Conservation (phyloP, 2,797 vertebrate species). For the Danio kyathit region DNA sequence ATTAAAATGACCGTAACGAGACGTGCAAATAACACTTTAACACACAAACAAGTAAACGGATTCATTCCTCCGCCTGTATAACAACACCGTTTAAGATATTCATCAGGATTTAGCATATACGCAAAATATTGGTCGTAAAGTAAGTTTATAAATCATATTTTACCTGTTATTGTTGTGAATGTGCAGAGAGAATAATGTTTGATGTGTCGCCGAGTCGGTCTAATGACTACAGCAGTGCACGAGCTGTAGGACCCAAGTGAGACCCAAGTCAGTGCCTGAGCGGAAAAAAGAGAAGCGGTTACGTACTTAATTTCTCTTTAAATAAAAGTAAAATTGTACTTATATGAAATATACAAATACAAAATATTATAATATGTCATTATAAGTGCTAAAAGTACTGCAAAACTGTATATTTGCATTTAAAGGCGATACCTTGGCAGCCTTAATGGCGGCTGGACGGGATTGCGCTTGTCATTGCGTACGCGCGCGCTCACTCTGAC, state of each 20-base stretch:
- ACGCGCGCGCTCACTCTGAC: background rate
- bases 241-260: conserved; percentile 23
- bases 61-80: background rate
- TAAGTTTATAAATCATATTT: background rate
- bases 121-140: background rate
- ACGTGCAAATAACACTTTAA: background rate
- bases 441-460: background rate
- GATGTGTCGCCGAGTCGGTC: background rate
- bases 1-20: background rate
- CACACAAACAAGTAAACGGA: background rate
- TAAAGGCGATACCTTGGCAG: background rate
- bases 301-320: background rate
- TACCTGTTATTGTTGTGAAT: conserved; percentile 2
- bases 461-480: background rate
- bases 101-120: background rate
- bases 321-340: background rate
- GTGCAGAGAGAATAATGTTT: background rate
- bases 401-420: background rate
- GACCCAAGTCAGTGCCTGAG: conserved; percentile 11
- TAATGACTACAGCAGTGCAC: conserved; percentile 37
- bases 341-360: background rate
- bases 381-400: background rate
- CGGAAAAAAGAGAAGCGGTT: background rate
- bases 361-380: background rate
- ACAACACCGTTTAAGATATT: background rate